Base-by-base conservation (phyloP, 23 tunicate species). In the Ciona savignyi region DNA sequence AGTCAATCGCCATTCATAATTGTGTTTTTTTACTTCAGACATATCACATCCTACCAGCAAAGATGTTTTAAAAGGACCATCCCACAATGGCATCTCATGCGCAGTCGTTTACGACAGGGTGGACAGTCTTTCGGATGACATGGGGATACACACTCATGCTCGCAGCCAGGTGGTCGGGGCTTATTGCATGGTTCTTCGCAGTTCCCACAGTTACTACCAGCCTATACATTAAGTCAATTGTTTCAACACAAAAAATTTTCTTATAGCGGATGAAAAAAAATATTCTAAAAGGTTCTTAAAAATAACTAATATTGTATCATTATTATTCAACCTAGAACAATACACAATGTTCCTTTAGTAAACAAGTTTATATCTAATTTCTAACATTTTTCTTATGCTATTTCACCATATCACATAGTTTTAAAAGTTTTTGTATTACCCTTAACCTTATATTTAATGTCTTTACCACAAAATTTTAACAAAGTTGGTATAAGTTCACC, bases 81-180 rank as follows among this genome's bases (percentile, higher is more conserved):
- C 0, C 79, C 78, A 34, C 97, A 90, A 66, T 90, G 80, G 66
- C 97, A 90, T 56, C 65, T 68, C 51, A 63, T 68, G 29, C 78
- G 42, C 1, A 90, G 28, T 21, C 67, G 81, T 65, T 79, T 84
- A 25, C 60, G 78, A 56, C 97, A 90, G 0, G 89, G 90, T 33
- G 86, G 80, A 60, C 97, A 90, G 9, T 42, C 78, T 23, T 68
- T 85, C 4, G 71, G 32, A 64, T 90, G 97, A 35, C 97, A 90
- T 32, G 78, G 33, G 0, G 56, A 32, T 22, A 49, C 31, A 62
- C 97, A 90, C 3, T 79, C 74, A 31, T 90, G 97, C 3, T 63
- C 27, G 33, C 97, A 90, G 31, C 97, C 97, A 22, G 34, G 70
- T 25, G 86, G 86, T 63, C 97, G 77, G 19, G 85, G 89, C 42